These are phyloP conservation scores for Lysandra coridon DNA, from an alignment of 2,888 invertebrate genomes.

Conservation along the genomic window DNA sequence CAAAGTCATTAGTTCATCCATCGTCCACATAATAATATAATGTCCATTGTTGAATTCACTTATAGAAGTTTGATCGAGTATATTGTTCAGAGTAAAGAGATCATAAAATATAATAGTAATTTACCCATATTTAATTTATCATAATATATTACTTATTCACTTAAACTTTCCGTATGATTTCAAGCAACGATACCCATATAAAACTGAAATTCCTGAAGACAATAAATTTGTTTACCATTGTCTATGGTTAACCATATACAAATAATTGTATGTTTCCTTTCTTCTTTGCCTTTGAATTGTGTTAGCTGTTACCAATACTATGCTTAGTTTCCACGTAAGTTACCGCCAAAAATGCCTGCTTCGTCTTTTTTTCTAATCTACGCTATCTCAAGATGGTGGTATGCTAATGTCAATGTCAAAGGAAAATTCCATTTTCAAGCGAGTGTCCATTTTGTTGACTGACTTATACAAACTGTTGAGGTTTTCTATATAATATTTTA, in stretches of 20 bases:
- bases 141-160: neutral
- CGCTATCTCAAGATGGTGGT: neutral
- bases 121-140: neutral
- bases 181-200: conserved; percentile 29
- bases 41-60: conserved; percentile 32
- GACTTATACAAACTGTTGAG: conserved; percentile 13
- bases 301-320: conserved; percentile 3
- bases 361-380: neutral
- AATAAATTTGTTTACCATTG: conserved; percentile 24
- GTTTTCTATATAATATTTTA: conserved; percentile 22
- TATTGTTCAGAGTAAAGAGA: conserved; percentile 17
- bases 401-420: neutral
- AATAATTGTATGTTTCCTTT: conserved; percentile 6
- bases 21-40: conserved; percentile 28
- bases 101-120: neutral
- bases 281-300: neutral
- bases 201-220: conserved; percentile 30
- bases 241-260: conserved; percentile 25
- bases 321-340: neutral
- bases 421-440: neutral
- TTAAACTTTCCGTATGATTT: neutral
- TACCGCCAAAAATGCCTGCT: conserved; percentile 5
- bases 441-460: conserved; percentile 6
- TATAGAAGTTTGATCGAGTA: conserved; percentile 30
- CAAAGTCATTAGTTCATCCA: conserved; percentile 23